phyloP scores from a whole-genome alignment of 2,797 vertebrate genomes.

The Capromys pilorides region DNA sequence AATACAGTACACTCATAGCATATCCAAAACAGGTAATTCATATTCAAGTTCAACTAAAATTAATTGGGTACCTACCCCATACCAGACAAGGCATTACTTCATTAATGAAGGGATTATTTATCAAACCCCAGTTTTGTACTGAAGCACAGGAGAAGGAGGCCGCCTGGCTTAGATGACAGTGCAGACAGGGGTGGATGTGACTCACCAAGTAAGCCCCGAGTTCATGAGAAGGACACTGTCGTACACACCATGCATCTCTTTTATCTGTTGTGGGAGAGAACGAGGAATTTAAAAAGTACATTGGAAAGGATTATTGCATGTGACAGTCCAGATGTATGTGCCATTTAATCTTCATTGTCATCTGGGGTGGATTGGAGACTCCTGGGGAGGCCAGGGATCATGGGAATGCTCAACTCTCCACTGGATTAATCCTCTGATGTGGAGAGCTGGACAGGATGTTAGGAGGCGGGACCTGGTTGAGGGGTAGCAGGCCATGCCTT shows the following conservation, averaged over 20 bases:
- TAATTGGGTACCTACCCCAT: not conserved
- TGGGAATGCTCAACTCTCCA: not conserved
- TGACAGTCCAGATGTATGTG: not conserved
- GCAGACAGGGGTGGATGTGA: no score
- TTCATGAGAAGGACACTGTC: not conserved
- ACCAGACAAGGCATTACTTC: not conserved
- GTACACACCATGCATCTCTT: rapidly evolving
- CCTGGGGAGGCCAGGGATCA: not conserved
- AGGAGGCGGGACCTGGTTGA: not conserved
- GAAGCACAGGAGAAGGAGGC: not conserved
- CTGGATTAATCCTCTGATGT: not conserved
- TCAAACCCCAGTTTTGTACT: not conserved
- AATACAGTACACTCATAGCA: not conserved
- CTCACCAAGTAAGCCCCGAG: not conserved
- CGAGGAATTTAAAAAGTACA: not conserved
- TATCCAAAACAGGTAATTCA: not conserved
- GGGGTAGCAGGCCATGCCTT: not conserved
- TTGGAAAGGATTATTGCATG: not conserved
- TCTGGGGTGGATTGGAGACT: not conserved
- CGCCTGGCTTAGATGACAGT: rapidly evolving
- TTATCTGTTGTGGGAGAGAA: not conserved
- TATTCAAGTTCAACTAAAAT: slow-evolving; percentile 1
- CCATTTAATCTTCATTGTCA: not conserved
- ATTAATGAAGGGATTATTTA: not conserved
- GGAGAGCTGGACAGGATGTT: not conserved